A percentile compares a stretch with the other conserved stretches of the same genome.
Conservation (phyloP, 1,140 invertebrate genomes). For the Trachymyrmex cornetzi region DNA sequence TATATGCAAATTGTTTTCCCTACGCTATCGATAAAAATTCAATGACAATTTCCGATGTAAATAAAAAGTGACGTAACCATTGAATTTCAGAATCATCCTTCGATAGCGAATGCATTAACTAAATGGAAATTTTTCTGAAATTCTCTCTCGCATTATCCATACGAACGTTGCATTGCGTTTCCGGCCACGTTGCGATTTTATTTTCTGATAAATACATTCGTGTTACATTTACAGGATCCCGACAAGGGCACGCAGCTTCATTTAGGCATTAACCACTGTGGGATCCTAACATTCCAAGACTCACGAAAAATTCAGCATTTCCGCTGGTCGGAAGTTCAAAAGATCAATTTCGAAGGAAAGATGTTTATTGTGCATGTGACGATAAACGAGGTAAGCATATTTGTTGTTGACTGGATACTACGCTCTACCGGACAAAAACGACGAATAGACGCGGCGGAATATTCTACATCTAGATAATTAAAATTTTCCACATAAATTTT, state of each 20-base stretch:
- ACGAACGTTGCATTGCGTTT: not conserved
- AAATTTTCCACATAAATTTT: not conserved
- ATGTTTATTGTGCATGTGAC: conserved; percentile 98
- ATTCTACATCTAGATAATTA: not conserved
- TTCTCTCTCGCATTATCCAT: not conserved
- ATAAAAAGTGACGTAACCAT: not conserved
- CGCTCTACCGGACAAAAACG: not conserved
- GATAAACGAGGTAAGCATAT: conserved; percentile 88
- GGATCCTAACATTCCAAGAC: conserved; percentile 97
- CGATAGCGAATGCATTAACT: not conserved
- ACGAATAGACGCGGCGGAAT: not conserved
- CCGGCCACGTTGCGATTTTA: conserved; percentile 4
- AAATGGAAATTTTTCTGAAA: conserved; percentile 2
- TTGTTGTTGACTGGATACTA: not conserved
- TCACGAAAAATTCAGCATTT: conserved; percentile 97
- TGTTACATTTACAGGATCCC: conserved; percentile 91
- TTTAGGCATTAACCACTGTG: conserved; percentile 97
- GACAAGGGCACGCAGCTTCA: conserved; percentile 94
- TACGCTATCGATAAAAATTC: not conserved
- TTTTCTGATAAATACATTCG: conserved; percentile 41
- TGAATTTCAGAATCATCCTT: not conserved
- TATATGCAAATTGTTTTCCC: not conserved
- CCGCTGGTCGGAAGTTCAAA: conserved; percentile 97
- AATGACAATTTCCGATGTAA: not conserved
- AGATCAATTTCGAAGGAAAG: conserved; percentile 98